Conservation (phyloP, 1,140 invertebrate species). For the Apocrypta bakeri region DNA sequence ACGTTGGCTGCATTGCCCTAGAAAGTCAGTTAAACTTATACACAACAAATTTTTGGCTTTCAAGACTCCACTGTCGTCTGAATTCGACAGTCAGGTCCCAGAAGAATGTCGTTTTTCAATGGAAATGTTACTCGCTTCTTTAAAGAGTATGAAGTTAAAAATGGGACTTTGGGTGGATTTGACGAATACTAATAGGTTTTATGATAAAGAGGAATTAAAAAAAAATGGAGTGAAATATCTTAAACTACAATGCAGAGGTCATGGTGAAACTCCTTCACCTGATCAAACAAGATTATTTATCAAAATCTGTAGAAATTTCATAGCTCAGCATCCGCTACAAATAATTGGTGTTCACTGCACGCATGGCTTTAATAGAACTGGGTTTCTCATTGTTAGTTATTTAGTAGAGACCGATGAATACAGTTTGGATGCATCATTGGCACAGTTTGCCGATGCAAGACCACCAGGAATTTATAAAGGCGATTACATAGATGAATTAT, state of each 20-base stretch:
- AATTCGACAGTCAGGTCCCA: slow-evolving; percentile 88
- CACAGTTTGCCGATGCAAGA: slow-evolving; percentile 82
- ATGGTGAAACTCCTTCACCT: slow-evolving; percentile 84
- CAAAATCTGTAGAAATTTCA: slow-evolving; percentile 84
- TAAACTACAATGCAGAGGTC: slow-evolving; percentile 91
- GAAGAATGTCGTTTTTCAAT: slow-evolving; percentile 87
- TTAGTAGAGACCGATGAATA: slow-evolving; percentile 87
- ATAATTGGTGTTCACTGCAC: slow-evolving; percentile 97
- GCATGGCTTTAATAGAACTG: slow-evolving; percentile 98
- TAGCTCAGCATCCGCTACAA: slow-evolving; percentile 85
- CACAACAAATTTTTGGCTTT: slow-evolving; percentile 91
- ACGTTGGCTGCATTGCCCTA: slow-evolving; percentile 93
- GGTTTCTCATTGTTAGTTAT: slow-evolving; percentile 94
- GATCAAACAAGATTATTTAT: slow-evolving; percentile 89
- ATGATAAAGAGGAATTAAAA: slow-evolving; percentile 87
- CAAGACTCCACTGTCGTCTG: slow-evolving; percentile 90
- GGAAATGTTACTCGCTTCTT: slow-evolving; percentile 85
- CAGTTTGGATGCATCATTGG: slow-evolving; percentile 87
- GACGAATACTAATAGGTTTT: slow-evolving; percentile 96
- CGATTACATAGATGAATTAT: slow-evolving; percentile 85
- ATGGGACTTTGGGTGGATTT: slow-evolving; percentile 97
- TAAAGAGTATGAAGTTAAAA: slow-evolving; percentile 85
- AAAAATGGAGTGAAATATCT: slow-evolving; percentile 83
- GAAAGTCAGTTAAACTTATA: slow-evolving; percentile 85
- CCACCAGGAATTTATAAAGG: slow-evolving; percentile 87